Evolutionary conservation across 1,140 invertebrate genomes (phyloP), one percentile per base, ranked within the genome.

Genomic region (Drosophila simulans): DNA sequence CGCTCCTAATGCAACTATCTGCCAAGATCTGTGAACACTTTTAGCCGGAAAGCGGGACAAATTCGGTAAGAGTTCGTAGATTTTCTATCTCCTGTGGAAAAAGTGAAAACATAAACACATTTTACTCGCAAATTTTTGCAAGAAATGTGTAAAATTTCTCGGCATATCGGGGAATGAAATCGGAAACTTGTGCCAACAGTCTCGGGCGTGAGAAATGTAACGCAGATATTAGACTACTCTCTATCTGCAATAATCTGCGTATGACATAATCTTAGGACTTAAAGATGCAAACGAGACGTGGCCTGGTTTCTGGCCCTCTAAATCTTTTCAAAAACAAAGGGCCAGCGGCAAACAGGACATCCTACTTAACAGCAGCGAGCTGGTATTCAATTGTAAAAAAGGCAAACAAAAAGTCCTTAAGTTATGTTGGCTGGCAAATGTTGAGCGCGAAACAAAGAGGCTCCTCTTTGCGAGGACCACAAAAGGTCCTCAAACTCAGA

Each of bases 381-480:
- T 25, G 76, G 55, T 64, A 55, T 59, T 74, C 77, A 75, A 72
- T 89, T 89, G 69, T 68, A 81, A 68, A 91, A 91, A 91, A 91
- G 90, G 90, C 90, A 91, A 81, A 91, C 77, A 90, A 91, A 89
- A 91, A 91, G 90, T 91, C 90, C 90, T 91, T 91, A 91, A 91
- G 90, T 91, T 91, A 91, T 91, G 74, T 91, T 89, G 70, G 64
- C 78, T 77, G 82, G 73, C 80, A 76, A 77, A 78, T 62, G 68
- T 68, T 73, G 53, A 71, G 53, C 20, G 49, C 37, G 54, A 80
- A 77, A 82, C 86, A 88, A 79, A 71, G 70, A 56, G 65, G 49
- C 58, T 62, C 64, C 73, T 46, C 59, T 40, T 39, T 35, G 37
- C 46, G 15, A 63, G 35, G 45, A 48, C 40, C 37, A 62, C 75